Evolutionary conservation across 2,888 invertebrate genomes (phyloP).

Genomic region (Rugalucina vietnamica): DNA sequence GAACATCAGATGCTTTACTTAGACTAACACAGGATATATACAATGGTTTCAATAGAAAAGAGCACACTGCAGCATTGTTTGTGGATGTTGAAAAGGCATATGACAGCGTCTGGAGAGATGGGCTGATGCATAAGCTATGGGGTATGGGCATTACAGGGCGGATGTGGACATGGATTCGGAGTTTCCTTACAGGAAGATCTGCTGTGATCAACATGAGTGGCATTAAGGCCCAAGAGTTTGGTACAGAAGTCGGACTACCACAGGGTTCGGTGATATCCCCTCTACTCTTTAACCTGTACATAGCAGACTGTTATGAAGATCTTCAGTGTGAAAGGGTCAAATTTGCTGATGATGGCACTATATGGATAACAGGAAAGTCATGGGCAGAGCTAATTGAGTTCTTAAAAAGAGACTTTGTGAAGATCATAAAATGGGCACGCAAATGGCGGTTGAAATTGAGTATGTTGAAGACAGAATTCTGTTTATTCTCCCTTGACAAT

Average conservation of each 20-base stretch:
- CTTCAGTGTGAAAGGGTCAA: slow-evolving; percentile 1
- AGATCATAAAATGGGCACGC: too few species aligned
- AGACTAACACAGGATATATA: slow-evolving; percentile 17
- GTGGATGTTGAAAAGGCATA: slow-evolving; percentile 40
- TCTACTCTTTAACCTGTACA: not conserved
- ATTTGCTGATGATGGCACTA: slow-evolving; percentile 20
- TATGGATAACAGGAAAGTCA: slow-evolving; percentile 4
- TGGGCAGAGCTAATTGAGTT: not conserved
- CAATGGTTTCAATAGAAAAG: slow-evolving; percentile 30
- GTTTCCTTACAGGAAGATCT: not conserved
- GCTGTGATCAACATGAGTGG: not conserved
- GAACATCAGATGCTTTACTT: slow-evolving; percentile 25
- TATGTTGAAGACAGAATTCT: not conserved
- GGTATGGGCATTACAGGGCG: not conserved
- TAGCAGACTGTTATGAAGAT: not conserved
- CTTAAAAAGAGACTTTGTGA: not conserved
- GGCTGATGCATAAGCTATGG: slow-evolving; percentile 16
- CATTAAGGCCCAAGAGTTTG: not conserved
- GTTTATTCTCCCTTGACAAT: not conserved
- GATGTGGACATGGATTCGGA: not conserved
- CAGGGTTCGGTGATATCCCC: slow-evolving; percentile 4
- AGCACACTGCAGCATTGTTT: not conserved
- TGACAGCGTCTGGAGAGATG: slow-evolving; percentile 38
- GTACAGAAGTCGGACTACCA: not conserved
- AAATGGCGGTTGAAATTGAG: not conserved